These are phyloP conservation scores for Hydrolagus affinis DNA, from an alignment of 2,113 vertebrate species.

Conservation along the genomic window DNA sequence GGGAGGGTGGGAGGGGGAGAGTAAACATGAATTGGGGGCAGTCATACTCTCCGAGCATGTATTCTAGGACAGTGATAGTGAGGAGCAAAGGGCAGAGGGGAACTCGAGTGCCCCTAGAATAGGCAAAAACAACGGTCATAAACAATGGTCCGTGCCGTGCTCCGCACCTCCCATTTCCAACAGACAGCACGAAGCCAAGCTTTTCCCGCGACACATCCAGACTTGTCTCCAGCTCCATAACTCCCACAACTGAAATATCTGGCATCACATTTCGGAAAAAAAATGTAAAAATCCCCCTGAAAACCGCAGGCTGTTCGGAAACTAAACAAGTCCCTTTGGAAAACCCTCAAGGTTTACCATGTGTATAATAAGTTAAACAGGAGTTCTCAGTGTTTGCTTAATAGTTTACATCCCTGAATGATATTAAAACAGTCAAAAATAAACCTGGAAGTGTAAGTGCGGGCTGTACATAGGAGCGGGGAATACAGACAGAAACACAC, in stretches of 20 bases:
- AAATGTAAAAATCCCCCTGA: neutral
- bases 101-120: no score
- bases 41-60: no score
- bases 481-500: neutral
- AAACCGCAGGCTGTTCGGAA: neutral
- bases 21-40: no score
- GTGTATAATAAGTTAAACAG: neutral
- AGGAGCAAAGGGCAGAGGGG: no score
- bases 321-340: neutral
- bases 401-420: neutral
- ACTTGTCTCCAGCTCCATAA: no score
- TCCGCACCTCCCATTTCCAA: no score
- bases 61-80: no score
- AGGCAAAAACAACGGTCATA: no score
- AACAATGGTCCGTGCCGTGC: no score
- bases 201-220: neutral
- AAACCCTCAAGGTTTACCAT: neutral
- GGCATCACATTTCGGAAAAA: neutral
- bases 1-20: no score
- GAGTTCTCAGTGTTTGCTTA: neutral
- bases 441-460: neutral
- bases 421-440: neutral
- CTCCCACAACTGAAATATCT: neutral
- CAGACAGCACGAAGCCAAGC: neutral
- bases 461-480: neutral